Conservation (phyloP, 1,140 invertebrate genomes). For the Papilio aristodemus region DNA sequence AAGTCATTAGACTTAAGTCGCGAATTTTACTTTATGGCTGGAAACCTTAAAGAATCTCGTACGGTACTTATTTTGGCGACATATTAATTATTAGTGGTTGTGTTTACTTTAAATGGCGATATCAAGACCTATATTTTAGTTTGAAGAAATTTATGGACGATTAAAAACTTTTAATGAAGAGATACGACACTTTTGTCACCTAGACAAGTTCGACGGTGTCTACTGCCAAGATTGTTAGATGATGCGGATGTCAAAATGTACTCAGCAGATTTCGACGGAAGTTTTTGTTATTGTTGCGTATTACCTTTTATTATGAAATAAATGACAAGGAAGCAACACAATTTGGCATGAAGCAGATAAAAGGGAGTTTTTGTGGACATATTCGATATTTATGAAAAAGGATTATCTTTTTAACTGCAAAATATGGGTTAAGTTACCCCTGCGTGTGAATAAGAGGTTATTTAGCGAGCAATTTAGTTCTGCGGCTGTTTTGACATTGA, state of each 20-base stretch:
- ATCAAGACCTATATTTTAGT: background rate
- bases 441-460: constrained; percentile 49
- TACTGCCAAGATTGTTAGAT: background rate
- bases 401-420: background rate
- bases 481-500: constrained; percentile 74
- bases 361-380: background rate
- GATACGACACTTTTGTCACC: background rate
- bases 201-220: background rate
- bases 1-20: constrained; percentile 35
- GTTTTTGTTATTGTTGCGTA: background rate
- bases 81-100: background rate
- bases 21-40: background rate
- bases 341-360: background rate
- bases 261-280: background rate
- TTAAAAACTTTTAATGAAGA: constrained; percentile 1
- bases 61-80: background rate
- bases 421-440: constrained; percentile 24
- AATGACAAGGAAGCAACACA: background rate
- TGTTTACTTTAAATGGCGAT: background rate
- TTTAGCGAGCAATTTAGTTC: constrained; percentile 67
- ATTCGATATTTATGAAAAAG: background rate
- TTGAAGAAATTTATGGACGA: background rate
- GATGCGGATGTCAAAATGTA: background rate
- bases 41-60: background rate
- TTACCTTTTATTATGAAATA: no score